Base-by-base conservation (phyloP, 2,797 vertebrate species). In the Enteromius argenteus region DNA sequence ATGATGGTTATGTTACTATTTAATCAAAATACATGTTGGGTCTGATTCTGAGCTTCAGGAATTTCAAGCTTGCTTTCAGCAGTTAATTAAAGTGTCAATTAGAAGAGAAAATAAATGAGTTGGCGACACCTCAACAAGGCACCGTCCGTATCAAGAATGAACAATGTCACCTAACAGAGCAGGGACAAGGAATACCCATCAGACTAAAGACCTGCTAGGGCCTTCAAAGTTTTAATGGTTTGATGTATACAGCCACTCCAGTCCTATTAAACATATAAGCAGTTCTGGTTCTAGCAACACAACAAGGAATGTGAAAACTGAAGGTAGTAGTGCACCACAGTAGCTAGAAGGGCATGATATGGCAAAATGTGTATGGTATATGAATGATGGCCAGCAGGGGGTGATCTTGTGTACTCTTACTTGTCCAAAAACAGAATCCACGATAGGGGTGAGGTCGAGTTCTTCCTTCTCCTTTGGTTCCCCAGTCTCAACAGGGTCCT, bases 341-440 rank as follows among this genome's bases (percentile, higher is more conserved):
- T 44, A n/a, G 10, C 1, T 79, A 4, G n/a, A 56, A 71, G 35
- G 17, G 30, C 19, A 35, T n/a, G 49, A 8, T 14, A 56, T 56
- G 49, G 30, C 11, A 4, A 15, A 14, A 14, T 56, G 49, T 39
- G 51, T 5, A 10, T 39, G 21, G 2, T 14, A 37, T 21, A 17
- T 76, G 13, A 44, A 23, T 32, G 23, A 19, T 60, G 53, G 4
- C 68, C 35, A 37, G 32, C 78, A 60, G 51, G 37, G 23, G 17
- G 37, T 68, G 27, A 39, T 56, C 93, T 85, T 94, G 49, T 67
- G 66, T 27, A 11, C 10, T 76, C 94, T 86, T 94, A 96, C 95
- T 91, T 94, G 95, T 87, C 95, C 95, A 58, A 94, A 96, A 89
- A 94, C 90, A 4, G 94, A 93, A 77, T 94, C 91, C 56, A 96